Evolutionary conservation across 2,888 invertebrate genomes (phyloP), one percentile per base, ranked within the genome.

Genomic region (Entomobrya proxima): DNA sequence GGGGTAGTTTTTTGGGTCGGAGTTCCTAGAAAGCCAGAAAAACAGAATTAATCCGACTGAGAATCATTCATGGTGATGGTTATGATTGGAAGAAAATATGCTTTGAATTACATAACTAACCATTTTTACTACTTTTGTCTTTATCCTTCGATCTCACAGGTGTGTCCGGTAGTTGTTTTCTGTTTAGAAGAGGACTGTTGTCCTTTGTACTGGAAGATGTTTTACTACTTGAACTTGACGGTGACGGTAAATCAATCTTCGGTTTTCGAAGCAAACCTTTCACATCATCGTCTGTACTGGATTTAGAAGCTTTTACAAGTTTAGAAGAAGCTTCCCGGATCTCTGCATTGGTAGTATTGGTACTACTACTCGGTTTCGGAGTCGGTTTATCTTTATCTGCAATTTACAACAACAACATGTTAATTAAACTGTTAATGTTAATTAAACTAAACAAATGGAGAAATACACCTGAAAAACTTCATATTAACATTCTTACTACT

Each of bases 281-380:
- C 18, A 86, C 85, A 32, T 86, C 69, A n/a, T 84, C 79, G 64
- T 88, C 87, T 30, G 24, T 72, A 9, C 89, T 80, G 24, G 88
- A 76, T 74, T 86, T 86, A 9, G 90, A 86, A 27, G 88, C 88
- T 64, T 88, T 80, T 40, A 85, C 84, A 80, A 88, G 55, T 47
- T 82, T 64, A 85, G 80, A 55, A n/a, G 92, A 91, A 15, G 92
- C 92, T 52, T 92, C 91, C 78, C 92, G 89, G 13, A 92, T 89
- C 11, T 80, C 80, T 32, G 87, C 67, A 47, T 72, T 80, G 5
- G 82, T 88, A 35, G 61, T 81, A 9, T 18, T 9, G 7, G 30
- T 37, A 15, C 35, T 37, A 15, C 35, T 37, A n/a, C 44, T 52
- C 27, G 72, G 40, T 50, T 44, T 69, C 35, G 44, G 30, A 2